Evolutionary conservation across 2,797 vertebrate genomes (phyloP).

Genomic region (Gymnodraco acuticeps): DNA sequence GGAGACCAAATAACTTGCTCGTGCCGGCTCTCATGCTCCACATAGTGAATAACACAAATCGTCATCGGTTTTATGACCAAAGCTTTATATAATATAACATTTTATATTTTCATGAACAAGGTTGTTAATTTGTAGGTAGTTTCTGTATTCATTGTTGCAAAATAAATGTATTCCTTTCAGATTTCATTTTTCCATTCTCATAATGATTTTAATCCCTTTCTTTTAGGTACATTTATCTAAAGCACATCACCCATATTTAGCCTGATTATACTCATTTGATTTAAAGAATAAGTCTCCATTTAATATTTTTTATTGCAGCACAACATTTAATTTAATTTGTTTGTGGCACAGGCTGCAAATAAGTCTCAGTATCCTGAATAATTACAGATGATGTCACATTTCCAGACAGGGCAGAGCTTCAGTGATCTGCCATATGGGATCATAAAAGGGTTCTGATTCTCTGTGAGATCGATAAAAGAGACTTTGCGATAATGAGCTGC

Average conservation of each 20-base stretch:
- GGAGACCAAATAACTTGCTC: conserved; percentile 7
- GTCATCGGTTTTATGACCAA: neutral
- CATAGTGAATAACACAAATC: neutral
- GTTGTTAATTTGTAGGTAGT: neutral
- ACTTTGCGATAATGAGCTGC: conserved; percentile 28
- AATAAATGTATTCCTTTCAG: neutral
- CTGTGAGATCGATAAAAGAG: conserved; percentile 22
- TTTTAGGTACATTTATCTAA: neutral
- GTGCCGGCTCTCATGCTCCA: neutral
- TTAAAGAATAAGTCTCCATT: neutral
- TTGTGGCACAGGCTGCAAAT: neutral
- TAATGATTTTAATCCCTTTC: neutral
- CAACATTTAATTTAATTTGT: conserved; percentile 8
- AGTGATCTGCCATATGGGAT: conserved; percentile 32
- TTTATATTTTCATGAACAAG: neutral
- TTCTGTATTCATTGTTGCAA: neutral
- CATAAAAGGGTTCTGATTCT: conserved; percentile 37
- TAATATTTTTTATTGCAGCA: neutral
- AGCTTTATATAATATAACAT: neutral
- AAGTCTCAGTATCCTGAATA: neutral
- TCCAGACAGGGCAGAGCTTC: conserved; percentile 18
- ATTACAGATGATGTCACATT: conserved; percentile 7
- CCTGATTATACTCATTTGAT: neutral
- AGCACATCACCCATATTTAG: neutral
- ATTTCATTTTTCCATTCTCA: neutral